Conservation (phyloP, 2,888 invertebrate species). For the Sussaba pulchella region DNA sequence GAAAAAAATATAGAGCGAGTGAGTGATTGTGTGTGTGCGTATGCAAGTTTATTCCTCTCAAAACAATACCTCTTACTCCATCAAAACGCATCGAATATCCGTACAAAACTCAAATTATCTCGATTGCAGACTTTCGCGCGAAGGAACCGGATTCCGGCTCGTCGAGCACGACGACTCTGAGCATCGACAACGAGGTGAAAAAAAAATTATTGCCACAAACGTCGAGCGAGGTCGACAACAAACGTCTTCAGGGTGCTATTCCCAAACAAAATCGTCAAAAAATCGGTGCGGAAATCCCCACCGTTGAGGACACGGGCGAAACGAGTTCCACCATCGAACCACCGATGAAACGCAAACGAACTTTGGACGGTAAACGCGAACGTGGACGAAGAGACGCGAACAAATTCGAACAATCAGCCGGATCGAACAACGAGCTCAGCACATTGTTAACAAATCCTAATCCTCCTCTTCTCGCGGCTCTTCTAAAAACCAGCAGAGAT, state of each 20-base stretch:
- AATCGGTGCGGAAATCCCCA: constrained; percentile 63
- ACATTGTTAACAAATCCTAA: constrained; percentile 88
- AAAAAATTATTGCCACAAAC: constrained; percentile 85
- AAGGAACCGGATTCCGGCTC: constrained; percentile 85
- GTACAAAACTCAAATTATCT: background rate
- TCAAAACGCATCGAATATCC: background rate
- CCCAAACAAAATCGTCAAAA: constrained; percentile 88
- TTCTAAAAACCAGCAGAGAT: constrained; percentile 87
- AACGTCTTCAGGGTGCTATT: constrained; percentile 90
- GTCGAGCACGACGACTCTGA: constrained; percentile 85
- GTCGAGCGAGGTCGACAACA: constrained; percentile 84
- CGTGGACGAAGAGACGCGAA: constrained; percentile 75
- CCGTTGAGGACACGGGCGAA: constrained; percentile 74
- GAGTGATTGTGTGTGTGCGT: no score
- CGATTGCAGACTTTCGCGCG: constrained; percentile 83
- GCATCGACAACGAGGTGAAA: constrained; percentile 83
- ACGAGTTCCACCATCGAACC: constrained; percentile 80
- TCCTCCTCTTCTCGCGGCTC: constrained; percentile 87
- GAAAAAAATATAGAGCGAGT: no score
- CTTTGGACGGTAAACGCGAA: constrained; percentile 77
- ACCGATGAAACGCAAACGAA: constrained; percentile 84
- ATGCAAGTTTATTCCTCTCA: no score
- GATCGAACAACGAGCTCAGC: constrained; percentile 88
- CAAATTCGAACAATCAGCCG: constrained; percentile 87
- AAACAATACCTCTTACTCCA: background rate